Evolutionary conservation across 2,888 invertebrate genomes (phyloP).

Genomic region (Agrochola litura): DNA sequence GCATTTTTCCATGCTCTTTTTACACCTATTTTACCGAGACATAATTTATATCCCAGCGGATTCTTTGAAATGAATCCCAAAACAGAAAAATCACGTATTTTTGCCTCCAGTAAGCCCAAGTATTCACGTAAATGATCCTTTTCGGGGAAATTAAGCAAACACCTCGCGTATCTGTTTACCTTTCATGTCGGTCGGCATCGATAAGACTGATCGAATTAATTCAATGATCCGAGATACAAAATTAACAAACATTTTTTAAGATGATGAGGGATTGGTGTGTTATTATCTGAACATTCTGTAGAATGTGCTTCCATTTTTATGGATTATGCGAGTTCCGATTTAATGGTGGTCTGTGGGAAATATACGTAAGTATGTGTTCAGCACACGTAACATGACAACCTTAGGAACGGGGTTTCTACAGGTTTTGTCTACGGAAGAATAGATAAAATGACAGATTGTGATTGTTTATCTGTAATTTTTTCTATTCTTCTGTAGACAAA

Average conservation of each 20-base stretch:
- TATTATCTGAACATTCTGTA: background rate
- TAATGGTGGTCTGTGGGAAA: background rate
- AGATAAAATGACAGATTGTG: no score
- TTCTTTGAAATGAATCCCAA: background rate
- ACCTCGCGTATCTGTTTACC: conserved; percentile 35
- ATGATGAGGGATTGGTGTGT: conserved; percentile 4
- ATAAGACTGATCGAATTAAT: conserved; percentile 47
- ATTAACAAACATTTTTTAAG: conserved; percentile 45
- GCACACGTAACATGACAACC: no score
- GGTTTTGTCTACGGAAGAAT: no score
- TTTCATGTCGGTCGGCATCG: conserved; percentile 41
- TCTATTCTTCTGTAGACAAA: no score
- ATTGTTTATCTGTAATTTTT: no score
- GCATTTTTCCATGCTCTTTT: background rate
- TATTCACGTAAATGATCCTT: conserved; percentile 3
- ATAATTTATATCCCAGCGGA: background rate
- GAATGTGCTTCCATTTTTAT: background rate
- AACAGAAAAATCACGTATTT: background rate
- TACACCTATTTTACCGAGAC: background rate
- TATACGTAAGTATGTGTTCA: no score
- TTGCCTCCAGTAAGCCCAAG: background rate
- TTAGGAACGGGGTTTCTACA: no score
- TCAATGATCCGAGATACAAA: conserved; percentile 40
- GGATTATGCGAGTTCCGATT: no score
- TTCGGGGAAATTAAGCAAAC: conserved; percentile 20